A percentile compares a stretch with the other conserved stretches of the same genome.
phyloP scores from a whole-genome alignment of 2,113 vertebrate species.

The Sterrhoptilus dennistouni region DNA sequence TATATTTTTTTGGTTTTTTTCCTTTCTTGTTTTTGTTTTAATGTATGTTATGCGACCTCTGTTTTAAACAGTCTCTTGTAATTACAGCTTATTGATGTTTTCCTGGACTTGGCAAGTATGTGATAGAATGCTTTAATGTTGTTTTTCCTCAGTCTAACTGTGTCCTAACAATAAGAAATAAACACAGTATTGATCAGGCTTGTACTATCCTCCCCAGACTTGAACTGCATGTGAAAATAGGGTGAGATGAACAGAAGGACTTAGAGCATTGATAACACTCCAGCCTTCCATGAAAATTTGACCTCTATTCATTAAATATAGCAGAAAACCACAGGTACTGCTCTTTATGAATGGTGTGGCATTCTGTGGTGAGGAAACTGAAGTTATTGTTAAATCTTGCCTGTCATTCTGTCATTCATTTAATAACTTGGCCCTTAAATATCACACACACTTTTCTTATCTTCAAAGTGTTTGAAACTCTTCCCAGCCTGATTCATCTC shows the following conservation, averaged over 20 bases:
- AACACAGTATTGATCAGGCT: background rate
- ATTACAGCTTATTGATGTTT: background rate
- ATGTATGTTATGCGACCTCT: background rate
- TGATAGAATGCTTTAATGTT: background rate
- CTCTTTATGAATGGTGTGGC: background rate
- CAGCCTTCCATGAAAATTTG: background rate
- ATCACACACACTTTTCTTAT: background rate
- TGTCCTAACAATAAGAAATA: background rate
- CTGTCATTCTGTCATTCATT: background rate
- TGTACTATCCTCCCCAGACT: background rate
- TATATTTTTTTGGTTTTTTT: background rate
- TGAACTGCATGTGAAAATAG: background rate
- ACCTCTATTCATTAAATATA: background rate
- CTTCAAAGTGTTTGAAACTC: background rate
- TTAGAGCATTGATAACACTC: background rate
- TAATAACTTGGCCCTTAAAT: background rate
- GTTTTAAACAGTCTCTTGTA: background rate
- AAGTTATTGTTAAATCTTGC: background rate
- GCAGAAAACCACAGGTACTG: background rate
- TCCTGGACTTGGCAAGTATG: background rate
- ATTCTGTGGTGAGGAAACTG: background rate
- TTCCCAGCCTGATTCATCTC: background rate
- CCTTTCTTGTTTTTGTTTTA: background rate
- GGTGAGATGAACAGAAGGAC: background rate
- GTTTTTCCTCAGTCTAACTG: background rate